Conservation (phyloP, 2,797 vertebrate genomes). For the Bovichtus diacanthus region DNA sequence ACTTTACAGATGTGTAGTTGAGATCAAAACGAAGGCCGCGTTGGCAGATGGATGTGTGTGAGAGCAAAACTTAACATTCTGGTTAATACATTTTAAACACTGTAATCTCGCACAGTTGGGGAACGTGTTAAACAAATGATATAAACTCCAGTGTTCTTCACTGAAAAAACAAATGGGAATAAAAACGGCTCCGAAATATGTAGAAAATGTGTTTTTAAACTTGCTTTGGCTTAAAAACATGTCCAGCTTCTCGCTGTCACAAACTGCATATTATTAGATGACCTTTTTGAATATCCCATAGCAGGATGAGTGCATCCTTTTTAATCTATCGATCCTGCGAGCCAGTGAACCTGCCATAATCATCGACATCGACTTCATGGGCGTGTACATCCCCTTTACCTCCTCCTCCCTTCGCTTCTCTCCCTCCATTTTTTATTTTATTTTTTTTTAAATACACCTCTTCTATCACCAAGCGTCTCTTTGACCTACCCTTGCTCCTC, state of each 20-base stretch:
- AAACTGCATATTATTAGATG: background rate
- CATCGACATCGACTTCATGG: background rate
- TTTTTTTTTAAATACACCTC: constrained; percentile 50
- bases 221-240: background rate
- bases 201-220: background rate
- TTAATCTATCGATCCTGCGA: background rate
- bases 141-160: background rate
- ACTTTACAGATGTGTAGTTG: too few species aligned
- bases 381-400: constrained; percentile 11
- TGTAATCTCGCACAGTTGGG: too few species aligned
- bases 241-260: background rate
- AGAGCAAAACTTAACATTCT: background rate
- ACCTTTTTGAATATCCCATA: background rate
- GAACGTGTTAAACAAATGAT: background rate
- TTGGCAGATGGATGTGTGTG: too few species aligned
- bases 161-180: background rate
- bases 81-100: background rate
- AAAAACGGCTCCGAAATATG: background rate
- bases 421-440: constrained; percentile 39
- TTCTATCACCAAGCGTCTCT: constrained; percentile 51
- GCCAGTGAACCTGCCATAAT: background rate
- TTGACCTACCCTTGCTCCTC: constrained; percentile 68
- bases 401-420: background rate
- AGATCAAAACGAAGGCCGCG: too few species aligned
- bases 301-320: background rate